A percentile compares a stretch with the other conserved stretches of the same genome.
Evolutionary conservation across 37 sponge, comb jelly and placozoan species (phyloP).

Genomic region (Crambe crambe): DNA sequence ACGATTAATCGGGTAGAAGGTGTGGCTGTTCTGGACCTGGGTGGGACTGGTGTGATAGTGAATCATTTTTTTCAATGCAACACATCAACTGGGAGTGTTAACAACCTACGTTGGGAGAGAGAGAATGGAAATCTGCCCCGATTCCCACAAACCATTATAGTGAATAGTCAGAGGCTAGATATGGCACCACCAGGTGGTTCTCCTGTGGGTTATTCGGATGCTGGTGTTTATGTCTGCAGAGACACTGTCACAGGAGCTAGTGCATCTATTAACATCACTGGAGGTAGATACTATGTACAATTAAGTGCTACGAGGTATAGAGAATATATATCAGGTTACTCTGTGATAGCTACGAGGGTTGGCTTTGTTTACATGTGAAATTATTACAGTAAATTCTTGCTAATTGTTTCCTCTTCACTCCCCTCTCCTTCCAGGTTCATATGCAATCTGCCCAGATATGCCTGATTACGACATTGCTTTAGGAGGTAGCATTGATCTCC

Average conservation of each 20-base stretch:
- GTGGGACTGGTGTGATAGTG: background rate
- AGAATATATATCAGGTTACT: no score
- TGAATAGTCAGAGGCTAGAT: background rate
- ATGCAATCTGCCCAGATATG: background rate
- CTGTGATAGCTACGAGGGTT: no score
- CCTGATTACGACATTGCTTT: background rate
- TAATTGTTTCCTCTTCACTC: background rate
- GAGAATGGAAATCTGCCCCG: background rate
- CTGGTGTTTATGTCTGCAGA: constrained; percentile 14
- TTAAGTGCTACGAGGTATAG: no score
- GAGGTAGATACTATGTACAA: no score
- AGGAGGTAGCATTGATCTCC: background rate
- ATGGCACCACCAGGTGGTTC: background rate
- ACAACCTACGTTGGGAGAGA: constrained; percentile 19
- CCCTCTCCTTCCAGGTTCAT: background rate
- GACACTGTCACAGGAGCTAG: background rate
- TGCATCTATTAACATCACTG: constrained; percentile 13
- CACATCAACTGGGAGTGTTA: constrained; percentile 9
- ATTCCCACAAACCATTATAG: background rate
- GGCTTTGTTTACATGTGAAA: no score
- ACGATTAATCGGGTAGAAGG: constrained; percentile 39
- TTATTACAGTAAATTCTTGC: no score
- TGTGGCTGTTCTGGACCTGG: constrained; percentile 21
- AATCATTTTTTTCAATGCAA: constrained; percentile 35
- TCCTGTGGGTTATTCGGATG: background rate